A percentile compares a stretch with the other conserved stretches of the same genome.
Conservation (phyloP, 2,113 vertebrate genomes). For the Seriola quinqueradiata region DNA sequence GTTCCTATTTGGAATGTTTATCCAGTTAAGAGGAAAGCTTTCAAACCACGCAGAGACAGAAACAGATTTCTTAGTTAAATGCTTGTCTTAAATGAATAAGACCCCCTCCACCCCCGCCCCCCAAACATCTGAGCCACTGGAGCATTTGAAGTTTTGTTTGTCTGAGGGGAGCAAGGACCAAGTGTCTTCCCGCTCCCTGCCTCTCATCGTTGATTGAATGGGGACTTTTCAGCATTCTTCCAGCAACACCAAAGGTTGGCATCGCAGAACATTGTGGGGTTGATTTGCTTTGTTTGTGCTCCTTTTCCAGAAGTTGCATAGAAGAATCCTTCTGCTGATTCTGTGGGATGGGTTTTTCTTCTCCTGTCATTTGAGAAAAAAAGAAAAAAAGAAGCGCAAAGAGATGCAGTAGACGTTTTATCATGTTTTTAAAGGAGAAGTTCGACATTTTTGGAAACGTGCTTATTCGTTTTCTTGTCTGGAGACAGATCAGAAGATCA, state of each 20-base stretch:
- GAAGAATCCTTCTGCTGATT: slow-evolving; percentile 52
- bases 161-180: slow-evolving; percentile 42
- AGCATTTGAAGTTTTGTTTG: slow-evolving; percentile 67
- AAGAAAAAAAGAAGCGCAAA: neutral
- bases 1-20: slow-evolving; percentile 61
- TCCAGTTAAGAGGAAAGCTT: slow-evolving; percentile 64
- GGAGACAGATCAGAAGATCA: neutral
- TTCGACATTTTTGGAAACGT: neutral
- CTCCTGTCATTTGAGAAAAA: slow-evolving; percentile 8
- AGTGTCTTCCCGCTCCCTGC: slow-evolving; percentile 53
- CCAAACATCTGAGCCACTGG: slow-evolving; percentile 44
- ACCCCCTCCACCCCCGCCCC: neutral
- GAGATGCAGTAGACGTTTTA: neutral
- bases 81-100: slow-evolving; percentile 62
- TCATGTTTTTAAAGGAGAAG: neutral
- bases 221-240: slow-evolving; percentile 72
- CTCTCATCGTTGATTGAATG: slow-evolving; percentile 73
- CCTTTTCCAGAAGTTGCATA: slow-evolving; percentile 42
- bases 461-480: neutral
- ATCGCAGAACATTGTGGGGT: slow-evolving; percentile 51
- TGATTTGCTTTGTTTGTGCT: slow-evolving; percentile 63
- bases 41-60: slow-evolving; percentile 59
- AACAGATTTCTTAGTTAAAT: slow-evolving; percentile 52
- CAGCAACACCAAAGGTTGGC: slow-evolving; percentile 64
- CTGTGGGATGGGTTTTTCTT: slow-evolving; percentile 8